phyloP scores from a whole-genome alignment of 2,888 invertebrate species.

The Elysia crispata region DNA sequence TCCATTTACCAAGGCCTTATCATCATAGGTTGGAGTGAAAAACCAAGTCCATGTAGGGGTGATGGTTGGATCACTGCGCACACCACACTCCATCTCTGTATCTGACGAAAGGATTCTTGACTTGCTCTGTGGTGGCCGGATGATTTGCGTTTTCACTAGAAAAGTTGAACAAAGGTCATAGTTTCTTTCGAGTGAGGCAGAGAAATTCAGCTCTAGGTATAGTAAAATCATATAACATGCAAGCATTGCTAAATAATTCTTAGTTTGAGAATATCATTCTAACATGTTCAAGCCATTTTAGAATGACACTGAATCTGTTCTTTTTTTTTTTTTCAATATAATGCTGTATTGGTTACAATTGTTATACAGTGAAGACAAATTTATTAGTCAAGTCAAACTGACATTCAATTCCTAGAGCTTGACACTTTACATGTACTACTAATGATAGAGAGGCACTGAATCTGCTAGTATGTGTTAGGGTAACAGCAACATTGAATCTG shows the following conservation, averaged over 20 bases:
- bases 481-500: too few relatives aligned
- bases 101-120: slow-evolving; percentile 93
- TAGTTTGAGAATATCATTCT: too few relatives aligned
- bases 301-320: too few relatives aligned
- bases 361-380: background rate
- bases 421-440: too few relatives aligned
- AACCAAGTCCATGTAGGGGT: slow-evolving; percentile 70
- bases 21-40: slow-evolving; percentile 41
- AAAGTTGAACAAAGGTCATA: slow-evolving; percentile 43
- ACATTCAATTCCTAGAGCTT: too few relatives aligned
- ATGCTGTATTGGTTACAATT: background rate
- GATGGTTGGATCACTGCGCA: slow-evolving; percentile 89
- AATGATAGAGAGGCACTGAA: too few relatives aligned
- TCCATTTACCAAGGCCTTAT: too few relatives aligned
- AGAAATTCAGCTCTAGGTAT: background rate
- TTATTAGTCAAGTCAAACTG: background rate
- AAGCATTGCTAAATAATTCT: too few relatives aligned
- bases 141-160: slow-evolving; percentile 93
- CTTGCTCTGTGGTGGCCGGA: slow-evolving; percentile 94
- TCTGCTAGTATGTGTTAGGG: too few relatives aligned
- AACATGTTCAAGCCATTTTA: background rate
- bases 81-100: slow-evolving; percentile 94
- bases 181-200: background rate
- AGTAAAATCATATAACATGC: too few relatives aligned
- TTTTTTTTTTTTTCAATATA: background rate